A percentile compares a stretch with the other conserved stretches of the same genome.
Evolutionary conservation across 2,888 invertebrate species (phyloP).

Genomic region (Bombylius discolor): DNA sequence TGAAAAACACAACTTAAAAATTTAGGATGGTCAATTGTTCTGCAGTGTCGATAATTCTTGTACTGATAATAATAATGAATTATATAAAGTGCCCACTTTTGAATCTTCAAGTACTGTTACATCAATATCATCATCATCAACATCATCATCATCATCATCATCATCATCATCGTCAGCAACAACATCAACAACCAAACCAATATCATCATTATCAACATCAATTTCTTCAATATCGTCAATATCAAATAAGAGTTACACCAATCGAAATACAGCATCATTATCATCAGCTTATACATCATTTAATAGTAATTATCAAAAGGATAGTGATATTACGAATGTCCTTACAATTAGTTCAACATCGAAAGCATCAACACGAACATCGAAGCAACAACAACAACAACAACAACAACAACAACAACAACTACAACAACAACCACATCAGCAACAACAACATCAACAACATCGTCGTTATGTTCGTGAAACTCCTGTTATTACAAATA

Average conservation of each 20-base stretch:
- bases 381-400: constrained; percentile 6
- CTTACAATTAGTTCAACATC: constrained; percentile 12
- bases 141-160: background rate
- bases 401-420: background rate
- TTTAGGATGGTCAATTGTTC: constrained; percentile 18
- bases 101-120: background rate
- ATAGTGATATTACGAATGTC: background rate
- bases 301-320: constrained; percentile 4
- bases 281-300: background rate
- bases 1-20: background rate
- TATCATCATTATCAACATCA: background rate
- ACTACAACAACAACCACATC: background rate
- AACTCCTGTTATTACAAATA: background rate
- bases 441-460: background rate
- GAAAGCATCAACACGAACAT: constrained; percentile 15
- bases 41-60: constrained; percentile 19
- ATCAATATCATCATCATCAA: background rate
- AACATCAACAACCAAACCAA: background rate
- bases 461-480: background rate
- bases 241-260: background rate
- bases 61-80: constrained; percentile 15
- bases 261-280: background rate
- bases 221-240: background rate
- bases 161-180: background rate
- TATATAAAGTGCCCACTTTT: constrained; percentile 14